These are phyloP conservation scores for Etheostoma perlongum DNA, from an alignment of 2,797 vertebrate species.

Conservation along the genomic window DNA sequence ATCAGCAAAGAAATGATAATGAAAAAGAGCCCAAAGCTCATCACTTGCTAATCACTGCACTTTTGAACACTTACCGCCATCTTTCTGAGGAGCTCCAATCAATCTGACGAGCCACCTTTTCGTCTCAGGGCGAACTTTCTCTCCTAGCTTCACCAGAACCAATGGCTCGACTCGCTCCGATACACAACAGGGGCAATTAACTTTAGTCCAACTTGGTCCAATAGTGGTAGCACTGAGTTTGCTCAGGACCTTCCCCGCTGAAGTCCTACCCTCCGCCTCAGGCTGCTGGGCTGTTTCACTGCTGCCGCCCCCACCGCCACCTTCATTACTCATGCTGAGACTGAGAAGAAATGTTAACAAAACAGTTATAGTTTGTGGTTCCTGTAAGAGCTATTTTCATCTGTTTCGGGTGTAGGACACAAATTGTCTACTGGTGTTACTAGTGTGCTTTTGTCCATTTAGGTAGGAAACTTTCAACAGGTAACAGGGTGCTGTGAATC, in stretches of 20 bases:
- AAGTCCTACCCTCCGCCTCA: constrained; percentile 22
- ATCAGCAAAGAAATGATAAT: too few relatives aligned
- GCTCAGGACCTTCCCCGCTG: not conserved
- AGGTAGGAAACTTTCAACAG: too few relatives aligned
- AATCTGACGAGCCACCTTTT: constrained; percentile 85
- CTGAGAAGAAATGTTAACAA: constrained; percentile 36
- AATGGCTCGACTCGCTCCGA: constrained; percentile 79
- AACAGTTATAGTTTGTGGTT: not conserved
- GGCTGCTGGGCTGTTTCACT: not conserved
- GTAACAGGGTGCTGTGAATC: too few relatives aligned
- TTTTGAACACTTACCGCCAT: constrained; percentile 77
- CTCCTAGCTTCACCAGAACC: constrained; percentile 82
- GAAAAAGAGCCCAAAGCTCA: not conserved
- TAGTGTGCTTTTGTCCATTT: too few relatives aligned
- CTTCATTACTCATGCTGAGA: constrained; percentile 69
- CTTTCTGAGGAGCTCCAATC: constrained; percentile 76
- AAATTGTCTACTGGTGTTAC: too few relatives aligned
- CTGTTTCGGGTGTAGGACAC: too few relatives aligned
- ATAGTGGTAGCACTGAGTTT: not conserved
- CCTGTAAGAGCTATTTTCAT: not conserved
- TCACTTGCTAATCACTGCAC: not conserved
- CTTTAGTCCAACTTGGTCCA: constrained; percentile 80
- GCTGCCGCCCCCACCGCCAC: not conserved
- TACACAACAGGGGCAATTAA: constrained; percentile 82
- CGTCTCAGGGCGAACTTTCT: constrained; percentile 77